Evolutionary conservation across 2,797 vertebrate species (phyloP).

Genomic region (Diceros bicornis): DNA sequence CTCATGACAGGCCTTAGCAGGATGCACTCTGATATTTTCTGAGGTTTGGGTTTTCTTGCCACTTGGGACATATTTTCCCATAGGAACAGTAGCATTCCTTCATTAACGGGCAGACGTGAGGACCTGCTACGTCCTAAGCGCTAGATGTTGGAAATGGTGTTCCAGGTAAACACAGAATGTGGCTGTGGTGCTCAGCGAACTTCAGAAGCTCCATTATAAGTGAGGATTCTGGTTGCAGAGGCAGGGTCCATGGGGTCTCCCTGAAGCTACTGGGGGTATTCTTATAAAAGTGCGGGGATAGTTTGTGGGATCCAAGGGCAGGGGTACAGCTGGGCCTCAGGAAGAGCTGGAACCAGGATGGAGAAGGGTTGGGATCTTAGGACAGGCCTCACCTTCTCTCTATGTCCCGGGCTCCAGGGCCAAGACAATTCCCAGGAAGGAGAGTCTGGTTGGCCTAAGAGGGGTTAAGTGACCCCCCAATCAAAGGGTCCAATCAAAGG

Average conservation of each 20-base stretch:
- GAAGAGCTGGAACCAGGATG: neutral
- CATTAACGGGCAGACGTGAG: neutral
- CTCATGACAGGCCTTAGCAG: neutral
- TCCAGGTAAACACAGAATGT: neutral
- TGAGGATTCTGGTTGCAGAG: neutral
- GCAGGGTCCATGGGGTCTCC: neutral
- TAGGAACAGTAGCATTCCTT: neutral
- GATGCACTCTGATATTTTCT: neutral
- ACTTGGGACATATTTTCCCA: neutral
- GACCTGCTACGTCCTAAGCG: neutral
- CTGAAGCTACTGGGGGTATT: neutral
- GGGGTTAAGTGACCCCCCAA: neutral
- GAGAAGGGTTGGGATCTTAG: neutral
- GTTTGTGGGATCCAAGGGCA: neutral
- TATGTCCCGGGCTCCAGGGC: neutral
- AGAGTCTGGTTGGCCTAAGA: neutral
- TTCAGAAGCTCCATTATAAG: neutral
- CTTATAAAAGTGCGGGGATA: neutral
- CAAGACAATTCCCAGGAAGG: neutral
- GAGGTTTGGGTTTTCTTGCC: neutral
- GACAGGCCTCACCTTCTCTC: neutral
- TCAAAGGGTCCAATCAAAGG: neutral
- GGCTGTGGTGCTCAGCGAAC: rapidly evolving
- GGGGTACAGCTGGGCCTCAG: neutral
- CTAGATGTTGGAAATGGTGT: neutral